Base-by-base conservation (phyloP, 2,888 invertebrate species). In the Oligia strigilis region DNA sequence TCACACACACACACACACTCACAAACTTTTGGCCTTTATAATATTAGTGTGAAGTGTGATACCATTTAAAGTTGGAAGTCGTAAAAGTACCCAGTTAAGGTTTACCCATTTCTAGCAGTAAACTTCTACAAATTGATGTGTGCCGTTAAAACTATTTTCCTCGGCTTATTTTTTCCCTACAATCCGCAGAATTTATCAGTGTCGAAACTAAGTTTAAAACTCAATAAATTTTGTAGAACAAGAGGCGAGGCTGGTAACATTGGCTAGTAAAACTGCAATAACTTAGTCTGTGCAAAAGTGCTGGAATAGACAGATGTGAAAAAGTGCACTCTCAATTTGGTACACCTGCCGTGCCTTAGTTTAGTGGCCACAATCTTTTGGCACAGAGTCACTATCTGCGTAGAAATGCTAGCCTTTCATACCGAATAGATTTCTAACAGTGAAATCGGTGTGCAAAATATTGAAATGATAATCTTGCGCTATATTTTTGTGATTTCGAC, bases 201-300 rank as follows among this genome's bases (percentile, higher is more conserved):
- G 80, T 86, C 80, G 64, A 77, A 83, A 75, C 62, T 80, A 71
- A 71, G 66, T 83, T 80, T 80, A 29, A 86, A 75, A 72, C 29
- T 69, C 58, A 75, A 83, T 86, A 77, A 83, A 83, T 83, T 86
- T 64, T 52, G 46, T 70, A 52, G 65, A 71, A 73, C 64, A 46
- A 66, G 49, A 58, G 49, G 69, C 58, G 77, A 75, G 6, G 11
- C 43, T 79, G 40, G 69, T 58, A 77, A 66, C 49, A 77, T 52
- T 40, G 55, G 72, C 46, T 19, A 36, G 40, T 19, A 43, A 74
- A 69, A 73, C 65, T 75, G 83, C 80, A 80, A 80, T 86, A 77
- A 85, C 73, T 86, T 82, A 71, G 6, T 43, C 36, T n/a, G 67
- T 64, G 36, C 11, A 65, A 75, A 78, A 82, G 49, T 69, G 80